Conservation (phyloP, 2,888 invertebrate species). For the Cantharis flavilabris region DNA sequence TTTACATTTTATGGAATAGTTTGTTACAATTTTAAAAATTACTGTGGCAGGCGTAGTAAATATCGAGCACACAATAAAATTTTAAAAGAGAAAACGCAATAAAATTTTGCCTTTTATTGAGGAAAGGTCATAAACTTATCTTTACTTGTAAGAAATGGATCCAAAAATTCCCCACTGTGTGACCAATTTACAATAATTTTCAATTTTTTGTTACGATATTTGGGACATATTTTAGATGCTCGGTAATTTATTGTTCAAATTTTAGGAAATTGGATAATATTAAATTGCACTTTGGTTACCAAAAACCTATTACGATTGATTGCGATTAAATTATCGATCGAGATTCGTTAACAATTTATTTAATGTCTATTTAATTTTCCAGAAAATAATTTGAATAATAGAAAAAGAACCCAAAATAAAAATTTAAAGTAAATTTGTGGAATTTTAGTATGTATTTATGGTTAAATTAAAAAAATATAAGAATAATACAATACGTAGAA, state of each 20-base stretch:
- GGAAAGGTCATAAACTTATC: slow-evolving; percentile 16
- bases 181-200: slow-evolving; percentile 3
- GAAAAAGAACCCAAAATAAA: too few species aligned
- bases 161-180: slow-evolving; percentile 5
- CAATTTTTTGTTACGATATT: background rate
- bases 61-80: slow-evolving; percentile 8
- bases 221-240: background rate
- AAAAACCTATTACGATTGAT: background rate
- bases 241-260: background rate
- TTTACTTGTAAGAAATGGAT: background rate
- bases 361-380: slow-evolving; percentile 5
- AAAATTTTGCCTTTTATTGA: background rate
- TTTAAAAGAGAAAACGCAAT: slow-evolving; percentile 15
- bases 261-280: background rate
- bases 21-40: slow-evolving; percentile 4
- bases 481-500: too few species aligned
- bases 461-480: too few species aligned
- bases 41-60: background rate
- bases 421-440: too few species aligned
- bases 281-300: background rate
- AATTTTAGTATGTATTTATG: too few species aligned
- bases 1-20: background rate
- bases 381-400: slow-evolving; percentile 6
- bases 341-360: background rate
- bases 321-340: background rate